phyloP scores from a whole-genome alignment of 2,113 vertebrate genomes.

The Calidris pygmaea region DNA sequence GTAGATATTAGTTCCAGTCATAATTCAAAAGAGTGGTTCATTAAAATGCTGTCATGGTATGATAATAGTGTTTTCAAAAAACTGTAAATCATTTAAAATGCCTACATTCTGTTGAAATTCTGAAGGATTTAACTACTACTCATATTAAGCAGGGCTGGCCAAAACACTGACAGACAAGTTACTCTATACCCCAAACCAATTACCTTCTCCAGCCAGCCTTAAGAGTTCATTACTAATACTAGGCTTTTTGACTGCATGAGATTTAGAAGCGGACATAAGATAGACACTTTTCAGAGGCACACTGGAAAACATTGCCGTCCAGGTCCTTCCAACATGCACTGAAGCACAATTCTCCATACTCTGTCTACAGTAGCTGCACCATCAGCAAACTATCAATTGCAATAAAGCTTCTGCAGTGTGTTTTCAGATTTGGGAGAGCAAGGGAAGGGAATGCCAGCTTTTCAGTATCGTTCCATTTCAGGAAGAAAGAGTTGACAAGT shows the following conservation, averaged over 20 bases:
- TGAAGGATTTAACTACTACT: not conserved
- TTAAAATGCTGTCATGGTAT: conserved; percentile 5
- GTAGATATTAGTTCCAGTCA: conserved; percentile 10
- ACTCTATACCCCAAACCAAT: not conserved
- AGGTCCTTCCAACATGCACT: not conserved
- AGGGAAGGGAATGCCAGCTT: not conserved
- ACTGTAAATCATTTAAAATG: conserved; percentile 4
- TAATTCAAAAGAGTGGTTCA: conserved; percentile 15
- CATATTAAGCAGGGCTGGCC: not conserved
- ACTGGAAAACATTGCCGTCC: not conserved
- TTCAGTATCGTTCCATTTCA: not conserved
- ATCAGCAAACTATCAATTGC: not conserved
- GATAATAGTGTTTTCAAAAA: conserved; percentile 7
- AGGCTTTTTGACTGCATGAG: not conserved
- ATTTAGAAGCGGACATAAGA: not conserved
- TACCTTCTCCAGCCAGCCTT: not conserved
- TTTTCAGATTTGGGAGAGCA: not conserved
- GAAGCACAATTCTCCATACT: not conserved
- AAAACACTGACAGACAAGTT: not conserved
- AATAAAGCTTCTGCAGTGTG: not conserved
- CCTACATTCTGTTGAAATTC: not conserved
- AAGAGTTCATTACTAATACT: not conserved
- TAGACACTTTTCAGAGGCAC: not conserved
- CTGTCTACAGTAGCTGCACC: not conserved
- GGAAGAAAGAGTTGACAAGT: not conserved